Evolutionary conservation across 2,113 vertebrate genomes (phyloP).

Genomic region (Onychostoma macrolepis): DNA sequence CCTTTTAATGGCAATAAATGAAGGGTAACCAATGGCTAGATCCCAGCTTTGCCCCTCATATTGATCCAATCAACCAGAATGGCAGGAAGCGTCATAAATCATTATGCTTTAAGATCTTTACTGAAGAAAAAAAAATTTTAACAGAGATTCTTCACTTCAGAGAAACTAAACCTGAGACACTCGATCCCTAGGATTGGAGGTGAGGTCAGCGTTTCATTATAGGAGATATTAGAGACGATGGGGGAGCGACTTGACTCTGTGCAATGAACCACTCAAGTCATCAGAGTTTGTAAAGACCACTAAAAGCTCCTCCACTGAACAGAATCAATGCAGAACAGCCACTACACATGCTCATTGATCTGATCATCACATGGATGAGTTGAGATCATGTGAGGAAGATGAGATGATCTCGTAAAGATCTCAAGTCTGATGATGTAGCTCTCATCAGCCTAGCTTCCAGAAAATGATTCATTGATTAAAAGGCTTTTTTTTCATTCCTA

Average conservation of each 20-base stretch:
- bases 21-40: conserved; percentile 2
- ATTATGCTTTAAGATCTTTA: background rate
- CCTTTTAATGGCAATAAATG: conserved; percentile 8
- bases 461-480: conserved; percentile 15
- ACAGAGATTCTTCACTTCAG: background rate
- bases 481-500: background rate
- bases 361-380: conserved; percentile 40
- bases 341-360: conserved; percentile 35
- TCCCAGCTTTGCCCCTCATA: conserved; percentile 12
- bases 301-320: conserved; percentile 24
- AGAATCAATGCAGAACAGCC: conserved; percentile 43
- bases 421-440: background rate
- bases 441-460: background rate
- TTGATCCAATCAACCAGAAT: conserved; percentile 4
- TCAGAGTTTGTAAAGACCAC: conserved; percentile 27
- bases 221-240: background rate
- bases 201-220: conserved; percentile 23
- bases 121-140: background rate
- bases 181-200: background rate
- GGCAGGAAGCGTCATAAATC: background rate
- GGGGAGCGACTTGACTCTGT: background rate
- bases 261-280: conserved; percentile 18
- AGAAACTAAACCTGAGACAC: background rate
- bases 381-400: conserved; percentile 28
- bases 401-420: conserved; percentile 28